Percentiles rank a stretch among this genome's conserved stretches.
Conservation (phyloP, 2,113 vertebrate genomes). For the Bostrychus sinensis region DNA sequence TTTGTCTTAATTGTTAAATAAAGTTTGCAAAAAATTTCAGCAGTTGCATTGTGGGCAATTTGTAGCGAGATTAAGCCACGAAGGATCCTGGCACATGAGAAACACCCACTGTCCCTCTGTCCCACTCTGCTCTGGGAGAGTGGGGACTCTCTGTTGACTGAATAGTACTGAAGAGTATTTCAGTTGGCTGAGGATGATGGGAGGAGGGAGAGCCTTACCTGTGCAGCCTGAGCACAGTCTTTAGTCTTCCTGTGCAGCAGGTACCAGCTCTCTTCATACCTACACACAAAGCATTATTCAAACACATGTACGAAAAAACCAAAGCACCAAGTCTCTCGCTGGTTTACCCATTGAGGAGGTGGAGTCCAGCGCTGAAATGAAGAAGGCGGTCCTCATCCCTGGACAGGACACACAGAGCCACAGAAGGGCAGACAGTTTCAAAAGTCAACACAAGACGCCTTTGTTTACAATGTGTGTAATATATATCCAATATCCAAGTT, state of each 20-base stretch:
- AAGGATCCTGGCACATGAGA: too few species aligned
- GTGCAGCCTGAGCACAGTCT: constrained; percentile 57
- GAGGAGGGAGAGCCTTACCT: constrained; percentile 41
- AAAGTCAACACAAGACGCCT: too few species aligned
- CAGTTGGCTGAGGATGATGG: neutral
- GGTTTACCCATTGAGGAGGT: constrained; percentile 68
- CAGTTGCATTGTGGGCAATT: too few species aligned
- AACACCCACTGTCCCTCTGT: too few species aligned
- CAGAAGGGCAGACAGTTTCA: neutral
- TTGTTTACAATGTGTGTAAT: too few species aligned
- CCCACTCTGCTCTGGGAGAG: too few species aligned
- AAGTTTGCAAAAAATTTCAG: too few species aligned
- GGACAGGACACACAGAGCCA: neutral
- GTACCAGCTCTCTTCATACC: constrained; percentile 67
- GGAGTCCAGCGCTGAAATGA: constrained; percentile 61
- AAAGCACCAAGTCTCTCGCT: too few species aligned
- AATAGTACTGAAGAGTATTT: neutral
- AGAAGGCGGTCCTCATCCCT: constrained; percentile 64
- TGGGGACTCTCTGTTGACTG: too few species aligned
- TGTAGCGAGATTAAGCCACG: too few species aligned
- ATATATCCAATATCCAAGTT: too few species aligned
- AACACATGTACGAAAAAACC: neutral
- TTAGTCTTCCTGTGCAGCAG: constrained; percentile 63
- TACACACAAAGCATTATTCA: neutral
- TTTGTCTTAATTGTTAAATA: too few species aligned